Base-by-base conservation (phyloP, 2,797 vertebrate species). In the Poliocrania exsul region DNA sequence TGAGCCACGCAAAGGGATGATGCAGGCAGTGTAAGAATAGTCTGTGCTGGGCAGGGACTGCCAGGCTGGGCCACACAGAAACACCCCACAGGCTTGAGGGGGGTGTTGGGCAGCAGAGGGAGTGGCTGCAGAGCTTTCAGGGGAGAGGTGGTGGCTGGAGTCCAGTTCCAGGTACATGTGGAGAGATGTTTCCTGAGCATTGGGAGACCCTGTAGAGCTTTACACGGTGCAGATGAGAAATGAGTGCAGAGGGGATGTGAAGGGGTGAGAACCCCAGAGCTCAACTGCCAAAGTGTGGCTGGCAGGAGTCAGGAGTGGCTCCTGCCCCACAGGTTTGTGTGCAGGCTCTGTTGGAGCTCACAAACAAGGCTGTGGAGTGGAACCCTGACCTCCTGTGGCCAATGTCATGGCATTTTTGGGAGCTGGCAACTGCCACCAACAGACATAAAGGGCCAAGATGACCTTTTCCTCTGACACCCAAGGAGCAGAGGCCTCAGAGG, bases 361-460 rank as follows among this genome's bases (percentile, higher is more conserved):
- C 11, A 54, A 42, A 17, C 11, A 47, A 61, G 28, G n/a, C 23
- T 75, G 16, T 51, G 72, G 56, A 53, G 50, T 73, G 19, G 17
- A 92, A 13, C 29, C 5, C 18, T 70, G 70, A 58, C 20, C 28
- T 79, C 35, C 38, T 65, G 42, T 71, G 58, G 15, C n/a, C 4
- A 16, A 24, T 1, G 2, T n/a, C 13, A 6, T 7, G 47, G 16
- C 4, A 44, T 26, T 50, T 31, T 16, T 0, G 0, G 46, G 38
- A 50, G 9, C 54, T 47, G 29, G 29, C n/a, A 87, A 53, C 33
- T 65, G 47, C 40, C 33, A 67, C 16, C 33, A 57, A 49, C 25
- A 69, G 13, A 47, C 29, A 40, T 15, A 29, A 79, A 75, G 12
- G 35, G 19, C n/a, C 10, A 49, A 53, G 28, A 56, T 8, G 23